Evolutionary conservation across 2,113 vertebrate species (phyloP), one percentile per base, ranked within the genome.

Genomic region (Lethenteron camtschaticum): DNA sequence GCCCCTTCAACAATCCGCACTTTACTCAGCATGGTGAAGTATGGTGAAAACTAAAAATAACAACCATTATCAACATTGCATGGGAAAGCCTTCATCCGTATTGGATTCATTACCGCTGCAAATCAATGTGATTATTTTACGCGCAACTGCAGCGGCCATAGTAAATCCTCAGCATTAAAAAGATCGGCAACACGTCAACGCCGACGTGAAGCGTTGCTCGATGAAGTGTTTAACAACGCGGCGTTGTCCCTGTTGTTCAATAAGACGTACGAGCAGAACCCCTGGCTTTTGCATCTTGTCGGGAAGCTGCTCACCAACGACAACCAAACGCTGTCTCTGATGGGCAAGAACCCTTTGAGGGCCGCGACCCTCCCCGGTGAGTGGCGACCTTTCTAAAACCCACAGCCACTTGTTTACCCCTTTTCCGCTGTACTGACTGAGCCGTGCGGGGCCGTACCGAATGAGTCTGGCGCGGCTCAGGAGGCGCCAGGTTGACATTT

Each of bases 181-280:
- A 41, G 41, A 41, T 41, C 41, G 41, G 41, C 41, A 41, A 41
- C 41, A 41, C 3, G 41, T 41, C 41, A 41, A 41, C 41, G 41
- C 41, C 41, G 41, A 41, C 41, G 41, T 41, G 41, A 41, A 41
- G 41, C 41, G 41, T 41, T 41, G 41, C 41, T 41, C 41, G 41
- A 41, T 41, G 41, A 41, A 41, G 41, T 41, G 41, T 41, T 41
- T 41, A 41, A 41, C 41, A 41, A 41, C 5, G 41, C 41, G 41
- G 41, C 41, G 41, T 41, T 41, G 41, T 41, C 41, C 41, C 41
- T 41, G 41, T 41, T 41, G 41, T 7, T 66, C 63, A 66, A 8
- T 3, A 73, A 96, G 94, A 99, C 94, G 66, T 96, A 99, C 0
- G 92, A 99, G 76, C 92, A 99, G 73, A 89, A 85, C 0, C 90